These are phyloP conservation scores for Amphilophus citrinellus DNA, from an alignment of 2,113 vertebrate genomes.

Conservation along the genomic window DNA sequence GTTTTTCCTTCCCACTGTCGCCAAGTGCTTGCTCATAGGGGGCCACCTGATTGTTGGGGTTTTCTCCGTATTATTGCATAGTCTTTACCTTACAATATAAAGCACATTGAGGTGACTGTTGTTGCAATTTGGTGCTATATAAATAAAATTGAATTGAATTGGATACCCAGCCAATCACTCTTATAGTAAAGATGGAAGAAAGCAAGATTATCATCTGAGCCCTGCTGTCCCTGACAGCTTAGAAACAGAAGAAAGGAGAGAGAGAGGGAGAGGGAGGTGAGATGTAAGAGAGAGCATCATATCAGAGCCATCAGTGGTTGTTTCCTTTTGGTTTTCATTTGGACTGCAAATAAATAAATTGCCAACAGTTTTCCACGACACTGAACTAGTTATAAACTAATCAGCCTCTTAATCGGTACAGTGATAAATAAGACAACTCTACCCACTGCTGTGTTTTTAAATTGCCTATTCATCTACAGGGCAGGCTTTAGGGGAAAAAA, in stretches of 20 bases:
- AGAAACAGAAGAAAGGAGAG: conserved; percentile 9
- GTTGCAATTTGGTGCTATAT: too few species aligned
- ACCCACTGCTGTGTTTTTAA: conserved; percentile 77
- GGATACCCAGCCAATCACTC: conserved; percentile 44
- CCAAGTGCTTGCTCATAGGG: too few species aligned
- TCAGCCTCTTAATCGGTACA: conserved; percentile 72
- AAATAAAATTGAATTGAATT: too few species aligned
- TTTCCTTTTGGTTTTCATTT: conserved; percentile 51
- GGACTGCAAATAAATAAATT: conserved; percentile 53
- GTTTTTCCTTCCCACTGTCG: too few species aligned
- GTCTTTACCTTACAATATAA: too few species aligned
- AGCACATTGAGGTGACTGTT: too few species aligned
- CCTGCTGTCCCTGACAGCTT: conserved; percentile 51
- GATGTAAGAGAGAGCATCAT: conserved; percentile 2
- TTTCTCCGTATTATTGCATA: too few species aligned
- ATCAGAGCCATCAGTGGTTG: conserved; percentile 46
- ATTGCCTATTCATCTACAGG: conserved; percentile 77
- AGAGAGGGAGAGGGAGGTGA: not conserved
- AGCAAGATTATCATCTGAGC: conserved; percentile 59
- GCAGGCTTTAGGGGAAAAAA: conserved; percentile 52
- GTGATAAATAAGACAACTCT: conserved; percentile 74
- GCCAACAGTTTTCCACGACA: conserved; percentile 61
- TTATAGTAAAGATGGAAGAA: conserved; percentile 32
- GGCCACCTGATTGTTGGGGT: too few species aligned
- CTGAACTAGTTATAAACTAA: conserved; percentile 58